phyloP scores from a whole-genome alignment of 2,888 invertebrate genomes.

The Drosophila histrio region DNA sequence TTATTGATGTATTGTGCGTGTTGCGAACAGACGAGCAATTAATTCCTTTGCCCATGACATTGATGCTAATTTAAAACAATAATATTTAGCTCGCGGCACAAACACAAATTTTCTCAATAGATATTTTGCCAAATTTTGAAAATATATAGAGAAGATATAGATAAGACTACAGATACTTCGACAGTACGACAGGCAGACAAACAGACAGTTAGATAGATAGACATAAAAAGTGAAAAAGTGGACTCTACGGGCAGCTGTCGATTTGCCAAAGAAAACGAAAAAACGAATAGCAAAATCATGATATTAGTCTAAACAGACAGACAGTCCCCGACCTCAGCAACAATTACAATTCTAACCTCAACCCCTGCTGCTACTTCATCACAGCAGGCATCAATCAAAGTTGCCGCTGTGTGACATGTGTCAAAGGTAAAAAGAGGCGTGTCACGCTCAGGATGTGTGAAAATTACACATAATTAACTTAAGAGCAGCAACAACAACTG shows the following conservation, averaged over 20 bases:
- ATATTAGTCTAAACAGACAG: background rate
- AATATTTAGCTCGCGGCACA: conserved; percentile 47
- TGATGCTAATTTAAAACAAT: conserved; percentile 75
- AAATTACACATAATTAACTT: conserved; percentile 53
- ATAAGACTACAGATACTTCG: conserved; percentile 1
- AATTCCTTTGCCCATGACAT: conserved; percentile 74
- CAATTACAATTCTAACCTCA: background rate
- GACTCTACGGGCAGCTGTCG: conserved; percentile 10
- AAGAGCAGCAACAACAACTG: background rate
- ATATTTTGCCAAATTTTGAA: conserved; percentile 20
- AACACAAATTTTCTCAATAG: background rate
- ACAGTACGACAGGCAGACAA: too few species aligned
- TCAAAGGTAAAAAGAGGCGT: conserved; percentile 62
- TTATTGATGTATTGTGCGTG: conserved; percentile 27
- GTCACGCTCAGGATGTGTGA: conserved; percentile 47
- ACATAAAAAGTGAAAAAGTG: conserved; percentile 3
- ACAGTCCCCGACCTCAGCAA: background rate
- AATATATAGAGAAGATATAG: background rate
- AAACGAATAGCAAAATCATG: background rate
- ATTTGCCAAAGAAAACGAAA: conserved; percentile 1
- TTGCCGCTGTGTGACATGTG: conserved; percentile 58
- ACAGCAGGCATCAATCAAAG: conserved; percentile 60
- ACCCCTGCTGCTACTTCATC: background rate
- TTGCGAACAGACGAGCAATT: conserved; percentile 53
- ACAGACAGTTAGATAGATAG: background rate